These are phyloP conservation scores for Clusia tigrina DNA, from an alignment of 2,888 invertebrate genomes.

Conservation along the genomic window DNA sequence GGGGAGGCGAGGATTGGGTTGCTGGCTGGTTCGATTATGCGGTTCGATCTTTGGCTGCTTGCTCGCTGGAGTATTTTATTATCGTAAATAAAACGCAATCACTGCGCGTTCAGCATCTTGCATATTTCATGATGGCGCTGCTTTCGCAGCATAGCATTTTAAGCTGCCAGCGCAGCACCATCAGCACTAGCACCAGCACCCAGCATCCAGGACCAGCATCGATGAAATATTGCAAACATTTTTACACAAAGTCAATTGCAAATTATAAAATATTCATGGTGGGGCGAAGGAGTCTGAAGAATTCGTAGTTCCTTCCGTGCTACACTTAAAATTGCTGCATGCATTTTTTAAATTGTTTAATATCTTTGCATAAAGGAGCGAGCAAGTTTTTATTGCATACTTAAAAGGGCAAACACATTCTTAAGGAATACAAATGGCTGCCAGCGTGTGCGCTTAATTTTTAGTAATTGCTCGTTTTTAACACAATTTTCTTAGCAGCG, in stretches of 20 bases:
- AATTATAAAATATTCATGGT: slow-evolving; percentile 40
- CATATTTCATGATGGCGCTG: slow-evolving; percentile 24
- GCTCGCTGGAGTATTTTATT: slow-evolving; percentile 51
- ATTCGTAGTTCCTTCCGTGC: not conserved
- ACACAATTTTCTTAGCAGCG: too few relatives aligned
- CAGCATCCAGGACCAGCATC: slow-evolving; percentile 36
- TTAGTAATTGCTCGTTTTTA: too few relatives aligned
- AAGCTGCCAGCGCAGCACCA: too few relatives aligned
- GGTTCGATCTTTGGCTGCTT: slow-evolving; percentile 44
- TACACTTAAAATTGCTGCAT: not conserved
- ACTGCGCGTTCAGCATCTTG: slow-evolving; percentile 42
- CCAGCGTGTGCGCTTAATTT: too few relatives aligned
- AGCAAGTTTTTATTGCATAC: too few relatives aligned
- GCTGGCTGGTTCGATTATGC: slow-evolving; percentile 48
- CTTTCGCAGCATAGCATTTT: not conserved
- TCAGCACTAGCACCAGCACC: too few relatives aligned
- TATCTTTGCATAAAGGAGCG: not conserved
- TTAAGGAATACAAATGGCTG: too few relatives aligned
- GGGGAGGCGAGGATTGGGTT: slow-evolving; percentile 11
- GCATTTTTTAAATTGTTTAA: not conserved
- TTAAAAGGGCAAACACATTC: too few relatives aligned
- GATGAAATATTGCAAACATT: slow-evolving; percentile 54
- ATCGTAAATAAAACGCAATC: slow-evolving; percentile 59
- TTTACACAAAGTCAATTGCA: slow-evolving; percentile 50
- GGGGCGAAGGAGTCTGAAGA: not conserved